Base-by-base conservation (phyloP, 1,140 invertebrate genomes). In the Chymomyza costata region DNA sequence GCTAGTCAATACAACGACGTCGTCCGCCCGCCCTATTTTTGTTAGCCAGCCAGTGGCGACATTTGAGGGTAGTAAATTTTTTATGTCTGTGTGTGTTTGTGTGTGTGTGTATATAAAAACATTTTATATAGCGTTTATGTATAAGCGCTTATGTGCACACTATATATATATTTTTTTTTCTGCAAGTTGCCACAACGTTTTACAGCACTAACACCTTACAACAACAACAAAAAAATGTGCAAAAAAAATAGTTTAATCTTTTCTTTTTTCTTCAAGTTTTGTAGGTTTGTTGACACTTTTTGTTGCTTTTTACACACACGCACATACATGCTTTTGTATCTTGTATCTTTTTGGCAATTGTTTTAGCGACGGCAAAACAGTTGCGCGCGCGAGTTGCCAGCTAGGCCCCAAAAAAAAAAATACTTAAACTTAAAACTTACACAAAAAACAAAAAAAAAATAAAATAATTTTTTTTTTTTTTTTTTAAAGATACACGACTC, bases 351-450 rank as follows among this genome's bases (percentile, higher is more conserved):
- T n/a, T n/a, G n/a, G n/a, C n/a, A n/a, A n/a, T n/a, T n/a, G n/a
- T 64, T 70, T 70, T 70, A 70, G 66, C 67, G 68, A 71, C 68
- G 68, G 68, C 67, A 71, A 71, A 71, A 57, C 25, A 10, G n/a
- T n/a, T n/a, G n/a, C n/a, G n/a, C n/a, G n/a, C n/a, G n/a, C n/a
- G n/a, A n/a, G n/a, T n/a, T n/a, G n/a, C n/a, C n/a, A n/a, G n/a
- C n/a, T n/a, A n/a, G n/a, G n/a, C n/a, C n/a, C n/a, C n/a, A n/a
- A n/a, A n/a, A n/a, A n/a, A n/a, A n/a, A n/a, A n/a, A n/a, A n/a
- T n/a, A n/a, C n/a, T n/a, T n/a, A n/a, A n/a, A n/a, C n/a, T n/a
- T n/a, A n/a, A n/a, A n/a, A n/a, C n/a, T n/a, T n/a, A n/a, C n/a
- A n/a, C n/a, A n/a, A n/a, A n/a, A n/a, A n/a, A n/a, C n/a, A n/a